phyloP scores from a whole-genome alignment of 2,113 vertebrate species.

The Macquaria ambigua region DNA sequence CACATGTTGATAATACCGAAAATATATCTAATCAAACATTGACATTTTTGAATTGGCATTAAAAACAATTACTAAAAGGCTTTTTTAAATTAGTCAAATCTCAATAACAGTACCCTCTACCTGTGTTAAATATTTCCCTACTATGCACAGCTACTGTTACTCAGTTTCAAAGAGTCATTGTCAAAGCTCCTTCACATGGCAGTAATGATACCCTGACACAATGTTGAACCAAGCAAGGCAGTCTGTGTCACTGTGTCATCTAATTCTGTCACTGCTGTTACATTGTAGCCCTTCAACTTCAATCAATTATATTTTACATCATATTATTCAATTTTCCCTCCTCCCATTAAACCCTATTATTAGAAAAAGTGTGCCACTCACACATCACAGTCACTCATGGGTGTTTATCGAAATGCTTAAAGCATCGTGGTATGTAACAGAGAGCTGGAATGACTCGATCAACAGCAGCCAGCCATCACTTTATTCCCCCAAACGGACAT shows the following conservation, averaged over 20 bases:
- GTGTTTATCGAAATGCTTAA: not conserved
- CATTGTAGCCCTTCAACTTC: slow-evolving; percentile 21
- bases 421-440: not conserved
- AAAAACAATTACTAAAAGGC: not conserved
- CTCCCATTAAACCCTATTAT: not conserved
- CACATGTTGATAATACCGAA: not conserved
- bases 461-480: not conserved
- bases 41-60: not conserved
- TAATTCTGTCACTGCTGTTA: slow-evolving; percentile 42
- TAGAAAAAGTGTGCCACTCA: slow-evolving; percentile 22
- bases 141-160: not conserved
- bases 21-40: not conserved
- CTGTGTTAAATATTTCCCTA: not conserved
- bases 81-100: not conserved
- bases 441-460: slow-evolving; percentile 6
- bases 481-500: not conserved
- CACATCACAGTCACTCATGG: slow-evolving; percentile 3
- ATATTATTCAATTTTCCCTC: slow-evolving; percentile 26
- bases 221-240: slow-evolving; percentile 11
- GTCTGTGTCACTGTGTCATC: slow-evolving; percentile 28
- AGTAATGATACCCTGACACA: slow-evolving; percentile 32
- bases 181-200: slow-evolving; percentile 19
- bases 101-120: not conserved
- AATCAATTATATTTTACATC: slow-evolving; percentile 39
- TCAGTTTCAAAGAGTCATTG: slow-evolving; percentile 5